Conservation (phyloP, 2,113 vertebrate genomes). For the Archilochus colubris region DNA sequence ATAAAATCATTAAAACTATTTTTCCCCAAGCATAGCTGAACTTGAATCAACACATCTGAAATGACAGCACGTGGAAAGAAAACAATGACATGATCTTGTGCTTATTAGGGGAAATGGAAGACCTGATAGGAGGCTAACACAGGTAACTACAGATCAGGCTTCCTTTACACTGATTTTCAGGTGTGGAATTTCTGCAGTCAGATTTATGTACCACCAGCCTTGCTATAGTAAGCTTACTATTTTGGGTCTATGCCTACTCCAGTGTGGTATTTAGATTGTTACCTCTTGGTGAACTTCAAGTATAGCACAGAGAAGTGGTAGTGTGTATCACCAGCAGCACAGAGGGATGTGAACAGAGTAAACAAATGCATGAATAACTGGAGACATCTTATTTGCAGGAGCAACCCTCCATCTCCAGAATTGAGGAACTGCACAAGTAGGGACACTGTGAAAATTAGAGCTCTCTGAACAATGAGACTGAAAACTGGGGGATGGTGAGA, state of each 20-base stretch:
- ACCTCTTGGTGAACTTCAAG: background rate
- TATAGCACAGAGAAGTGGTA: background rate
- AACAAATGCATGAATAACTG: fast-evolving
- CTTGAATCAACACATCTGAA: conserved; percentile 61
- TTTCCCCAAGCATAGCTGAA: background rate
- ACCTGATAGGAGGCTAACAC: background rate
- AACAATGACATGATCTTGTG: background rate
- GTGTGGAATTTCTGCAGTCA: background rate
- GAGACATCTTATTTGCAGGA: background rate
- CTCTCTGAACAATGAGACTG: background rate
- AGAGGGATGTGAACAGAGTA: background rate
- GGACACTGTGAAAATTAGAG: background rate
- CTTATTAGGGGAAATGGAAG: background rate
- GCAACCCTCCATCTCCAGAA: background rate
- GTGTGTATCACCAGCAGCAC: background rate
- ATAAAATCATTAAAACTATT: conserved; percentile 70
- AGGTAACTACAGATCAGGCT: background rate
- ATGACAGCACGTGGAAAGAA: conserved; percentile 63
- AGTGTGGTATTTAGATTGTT: background rate
- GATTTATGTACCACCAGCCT: background rate
- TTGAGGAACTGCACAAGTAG: background rate
- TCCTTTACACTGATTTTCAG: background rate
- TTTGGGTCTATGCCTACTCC: background rate
- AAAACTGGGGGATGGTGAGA: background rate
- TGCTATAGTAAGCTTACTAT: background rate